Conservation (phyloP, 1,140 invertebrate species). For the Xylocopa sonorina region DNA sequence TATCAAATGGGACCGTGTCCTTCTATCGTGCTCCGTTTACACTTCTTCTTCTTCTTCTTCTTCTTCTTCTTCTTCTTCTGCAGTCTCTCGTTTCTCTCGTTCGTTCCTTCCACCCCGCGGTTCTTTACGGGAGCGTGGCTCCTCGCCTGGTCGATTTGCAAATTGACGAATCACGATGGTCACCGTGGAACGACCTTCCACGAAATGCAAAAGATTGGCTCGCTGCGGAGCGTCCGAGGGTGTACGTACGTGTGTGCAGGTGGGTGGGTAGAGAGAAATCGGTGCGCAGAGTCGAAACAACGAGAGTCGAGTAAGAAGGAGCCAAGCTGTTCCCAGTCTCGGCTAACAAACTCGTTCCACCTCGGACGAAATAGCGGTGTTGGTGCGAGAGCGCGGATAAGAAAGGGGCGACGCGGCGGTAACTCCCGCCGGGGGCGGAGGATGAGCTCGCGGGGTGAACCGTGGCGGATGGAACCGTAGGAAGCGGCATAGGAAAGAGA, state of each 20-base stretch:
- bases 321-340: conserved; percentile 74
- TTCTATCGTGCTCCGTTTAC: conserved; percentile 46
- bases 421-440: background rate
- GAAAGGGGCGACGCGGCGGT: conserved; percentile 14
- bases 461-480: background rate
- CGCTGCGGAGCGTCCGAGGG: too few species aligned
- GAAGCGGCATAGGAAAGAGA: conserved; percentile 48
- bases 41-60: conserved; percentile 26
- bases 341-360: conserved; percentile 73
- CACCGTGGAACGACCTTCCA: too few species aligned
- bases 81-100: too few species aligned
- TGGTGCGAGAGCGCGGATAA: conserved; percentile 40
- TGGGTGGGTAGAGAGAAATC: too few species aligned
- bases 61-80: background rate
- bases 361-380: too few species aligned
- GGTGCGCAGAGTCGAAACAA: too few species aligned
- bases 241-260: too few species aligned
- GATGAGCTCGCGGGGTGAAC: background rate
- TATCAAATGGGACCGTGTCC: conserved; percentile 79
- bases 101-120: background rate
- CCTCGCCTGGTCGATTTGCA: too few species aligned
- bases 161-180: too few species aligned
- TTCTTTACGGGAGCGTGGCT: too few species aligned
- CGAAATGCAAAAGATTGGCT: too few species aligned
- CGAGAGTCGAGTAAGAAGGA: background rate